phyloP scores from a whole-genome alignment of 2,888 invertebrate genomes.

The Xanthorhoe designata region DNA sequence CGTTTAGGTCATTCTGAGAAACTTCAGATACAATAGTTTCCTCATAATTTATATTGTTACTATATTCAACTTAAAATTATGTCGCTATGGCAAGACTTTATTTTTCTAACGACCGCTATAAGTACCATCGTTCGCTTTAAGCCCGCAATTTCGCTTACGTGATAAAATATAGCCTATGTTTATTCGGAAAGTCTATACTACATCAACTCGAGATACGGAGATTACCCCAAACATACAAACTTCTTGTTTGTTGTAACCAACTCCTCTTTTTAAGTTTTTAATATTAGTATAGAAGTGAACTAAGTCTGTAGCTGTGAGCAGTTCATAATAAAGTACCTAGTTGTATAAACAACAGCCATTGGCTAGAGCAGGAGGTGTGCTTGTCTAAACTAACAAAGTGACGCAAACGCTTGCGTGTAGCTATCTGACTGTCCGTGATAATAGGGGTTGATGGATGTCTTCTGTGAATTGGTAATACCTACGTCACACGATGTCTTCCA shows the following conservation, averaged over 20 bases:
- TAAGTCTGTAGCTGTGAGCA: neutral
- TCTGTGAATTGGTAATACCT: neutral
- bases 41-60: too few relatives aligned
- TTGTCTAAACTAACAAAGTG: constrained; percentile 2
- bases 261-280: too few relatives aligned
- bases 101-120: neutral
- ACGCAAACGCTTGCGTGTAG: constrained; percentile 3
- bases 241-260: too few relatives aligned
- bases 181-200: too few relatives aligned
- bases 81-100: neutral
- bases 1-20: neutral
- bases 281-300: too few relatives aligned
- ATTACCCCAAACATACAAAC: too few relatives aligned
- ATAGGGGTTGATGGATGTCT: constrained; percentile 1
- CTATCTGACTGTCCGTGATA: neutral
- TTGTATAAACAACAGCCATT: neutral
- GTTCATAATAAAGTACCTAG: neutral
- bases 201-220: too few relatives aligned
- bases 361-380: constrained; percentile 10
- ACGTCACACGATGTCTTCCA: neutral
- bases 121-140: too few relatives aligned
- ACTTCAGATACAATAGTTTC: neutral
- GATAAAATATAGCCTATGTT: too few relatives aligned
- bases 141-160: too few relatives aligned
- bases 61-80: too few relatives aligned